Evolutionary conservation across 2,888 invertebrate genomes (phyloP), one percentile per base, ranked within the genome.

Genomic region (Dicycla oo): DNA sequence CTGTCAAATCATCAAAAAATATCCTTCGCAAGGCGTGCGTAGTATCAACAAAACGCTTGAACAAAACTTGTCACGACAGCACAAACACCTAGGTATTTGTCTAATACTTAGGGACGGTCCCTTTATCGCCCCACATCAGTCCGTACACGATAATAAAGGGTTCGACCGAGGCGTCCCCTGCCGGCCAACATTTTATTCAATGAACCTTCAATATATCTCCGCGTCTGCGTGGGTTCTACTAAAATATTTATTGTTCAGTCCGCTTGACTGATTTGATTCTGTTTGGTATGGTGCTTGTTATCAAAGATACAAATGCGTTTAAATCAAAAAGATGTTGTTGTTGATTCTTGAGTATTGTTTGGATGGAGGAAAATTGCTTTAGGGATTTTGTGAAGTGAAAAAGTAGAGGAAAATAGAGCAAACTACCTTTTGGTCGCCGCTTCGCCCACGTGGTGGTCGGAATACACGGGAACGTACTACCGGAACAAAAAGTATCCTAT

Each of bases 121-220:
- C 79, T 83, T 88, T 88, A 88, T 89, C 87, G 69, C 43, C 80
- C 88, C 80, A 86, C 89, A 91, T 93, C 91, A 89, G 89, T 87
- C 90, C 89, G 88, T 76, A 90, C 91, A 90, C 86, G 91, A 91
- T 90, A 93, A 91, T 91, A 93, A 92, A 92, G 91, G 92, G 88
- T 88, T 87, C 80, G 85, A 43, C 69, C 80, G 83, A 78, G 80
- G 85, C 87, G 78, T 86, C 82, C 88, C 87, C 76, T 73, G 75
- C 86, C 83, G 84, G 82, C 86, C 87, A 86, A 88, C 92, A 88
- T 91, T 93, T 92, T 91, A 93, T 93, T 93, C 92, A 93, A 93
- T 93, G 91, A 90, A 90, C 88, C 90, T 88, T 88, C 89, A 83
- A 92, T 92, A 91, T 91, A 90, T 91, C 88, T 88, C 75, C 71